Conservation (phyloP, 30 jellyfish, hydroid and myxozoan genomes). For the Mastigias papua region DNA sequence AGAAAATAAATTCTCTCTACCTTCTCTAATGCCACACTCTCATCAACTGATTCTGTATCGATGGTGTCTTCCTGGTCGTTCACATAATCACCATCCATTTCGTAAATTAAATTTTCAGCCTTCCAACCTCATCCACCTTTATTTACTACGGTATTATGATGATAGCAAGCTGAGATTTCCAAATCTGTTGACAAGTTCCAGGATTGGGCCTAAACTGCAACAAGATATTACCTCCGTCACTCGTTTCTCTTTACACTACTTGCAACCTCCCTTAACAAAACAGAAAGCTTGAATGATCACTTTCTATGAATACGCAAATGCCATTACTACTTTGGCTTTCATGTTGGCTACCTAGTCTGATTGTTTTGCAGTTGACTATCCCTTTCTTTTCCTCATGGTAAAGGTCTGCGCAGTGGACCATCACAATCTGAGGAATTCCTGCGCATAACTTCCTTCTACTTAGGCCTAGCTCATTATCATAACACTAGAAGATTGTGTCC, state of each 20-base stretch:
- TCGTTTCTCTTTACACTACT: no score
- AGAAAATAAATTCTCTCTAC: background rate
- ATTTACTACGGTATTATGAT: no score
- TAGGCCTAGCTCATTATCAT: no score
- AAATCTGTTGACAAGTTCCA: no score
- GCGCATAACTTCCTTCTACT: conserved; percentile 2
- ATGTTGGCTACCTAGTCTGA: background rate
- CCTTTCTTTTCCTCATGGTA: background rate
- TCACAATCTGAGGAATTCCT: conserved; percentile 1
- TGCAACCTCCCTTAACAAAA: background rate
- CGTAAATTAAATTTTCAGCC: background rate
- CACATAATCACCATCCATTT: background rate
- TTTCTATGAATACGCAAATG: background rate
- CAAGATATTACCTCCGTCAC: no score
- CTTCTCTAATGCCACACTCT: background rate
- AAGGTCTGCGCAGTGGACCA: conserved; percentile 13
- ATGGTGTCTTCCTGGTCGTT: background rate
- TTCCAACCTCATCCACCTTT: background rate
- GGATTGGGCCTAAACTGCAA: no score
- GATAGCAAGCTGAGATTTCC: no score
- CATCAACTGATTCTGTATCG: background rate
- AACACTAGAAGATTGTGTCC: no score
- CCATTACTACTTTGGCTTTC: background rate
- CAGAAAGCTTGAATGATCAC: background rate
- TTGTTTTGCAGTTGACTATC: background rate